Evolutionary conservation across 2,113 vertebrate species (phyloP).

Genomic region (Carlito syrichta): DNA sequence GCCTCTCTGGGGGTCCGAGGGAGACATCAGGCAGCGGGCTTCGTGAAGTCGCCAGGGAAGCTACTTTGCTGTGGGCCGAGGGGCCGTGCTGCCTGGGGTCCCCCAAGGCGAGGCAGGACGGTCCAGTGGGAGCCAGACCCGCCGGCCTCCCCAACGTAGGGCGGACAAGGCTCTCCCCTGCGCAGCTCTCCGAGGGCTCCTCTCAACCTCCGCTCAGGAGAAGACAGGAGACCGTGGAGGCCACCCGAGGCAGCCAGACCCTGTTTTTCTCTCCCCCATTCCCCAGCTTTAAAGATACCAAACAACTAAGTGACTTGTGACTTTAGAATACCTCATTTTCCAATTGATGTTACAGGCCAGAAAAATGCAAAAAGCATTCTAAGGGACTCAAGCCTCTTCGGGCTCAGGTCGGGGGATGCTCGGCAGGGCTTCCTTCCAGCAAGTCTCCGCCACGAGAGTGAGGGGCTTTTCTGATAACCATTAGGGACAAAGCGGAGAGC

Average conservation of each 20-base stretch:
- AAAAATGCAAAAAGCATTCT: not conserved
- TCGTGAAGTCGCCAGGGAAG: not conserved
- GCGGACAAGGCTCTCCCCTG: not conserved
- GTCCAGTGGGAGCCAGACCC: too few relatives aligned
- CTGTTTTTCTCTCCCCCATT: not conserved
- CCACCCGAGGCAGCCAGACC: not conserved
- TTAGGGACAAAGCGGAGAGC: not conserved
- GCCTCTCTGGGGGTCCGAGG: not conserved
- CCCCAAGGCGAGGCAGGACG: not conserved
- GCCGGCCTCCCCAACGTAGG: too few relatives aligned
- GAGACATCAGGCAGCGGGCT: not conserved
- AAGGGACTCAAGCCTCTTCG: not conserved
- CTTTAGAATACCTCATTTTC: not conserved
- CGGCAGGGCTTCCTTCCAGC: not conserved
- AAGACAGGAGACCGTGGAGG: rapidly evolving
- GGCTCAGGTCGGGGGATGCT: not conserved
- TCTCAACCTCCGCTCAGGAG: not conserved
- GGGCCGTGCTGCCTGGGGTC: not conserved
- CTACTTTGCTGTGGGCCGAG: not conserved
- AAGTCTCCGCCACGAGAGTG: not conserved
- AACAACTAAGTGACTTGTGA: not conserved
- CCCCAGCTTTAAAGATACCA: not conserved
- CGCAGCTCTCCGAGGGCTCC: not conserved
- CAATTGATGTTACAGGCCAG: not conserved
- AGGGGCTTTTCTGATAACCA: not conserved